These are phyloP conservation scores for Ceratina australensis DNA, from an alignment of 1,140 invertebrate species.

Conservation along the genomic window DNA sequence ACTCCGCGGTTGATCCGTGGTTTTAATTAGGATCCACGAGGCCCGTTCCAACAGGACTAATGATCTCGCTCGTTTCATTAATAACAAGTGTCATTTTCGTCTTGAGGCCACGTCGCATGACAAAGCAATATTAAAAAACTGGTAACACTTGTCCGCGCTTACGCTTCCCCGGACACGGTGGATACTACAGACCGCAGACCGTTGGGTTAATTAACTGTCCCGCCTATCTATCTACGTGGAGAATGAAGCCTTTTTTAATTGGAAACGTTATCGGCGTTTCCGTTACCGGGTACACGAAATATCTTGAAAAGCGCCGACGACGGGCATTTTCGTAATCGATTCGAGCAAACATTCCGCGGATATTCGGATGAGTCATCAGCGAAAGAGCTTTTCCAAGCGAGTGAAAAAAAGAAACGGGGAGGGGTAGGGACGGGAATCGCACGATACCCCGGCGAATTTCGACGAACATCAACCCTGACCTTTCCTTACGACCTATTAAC, in stretches of 20 bases:
- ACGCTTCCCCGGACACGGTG: neutral
- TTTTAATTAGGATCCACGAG: slow-evolving; percentile 70
- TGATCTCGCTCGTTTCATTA: slow-evolving; percentile 59
- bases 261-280: neutral
- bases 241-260: neutral
- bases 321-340: slow-evolving; percentile 14
- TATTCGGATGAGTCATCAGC: slow-evolving; percentile 48
- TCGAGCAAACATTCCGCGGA: slow-evolving; percentile 17
- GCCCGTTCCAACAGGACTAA: slow-evolving; percentile 54
- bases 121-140: slow-evolving; percentile 35
- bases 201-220: slow-evolving; percentile 29
- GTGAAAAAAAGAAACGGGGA: neutral
- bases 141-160: slow-evolving; percentile 9
- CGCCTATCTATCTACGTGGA: neutral
- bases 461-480: slow-evolving; percentile 52
- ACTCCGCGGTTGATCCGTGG: slow-evolving; percentile 62
- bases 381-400: slow-evolving; percentile 40
- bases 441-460: slow-evolving; percentile 50
- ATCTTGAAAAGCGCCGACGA: slow-evolving; percentile 8
- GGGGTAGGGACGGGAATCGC: neutral
- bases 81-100: slow-evolving; percentile 53
- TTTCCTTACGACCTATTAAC: slow-evolving; percentile 53
- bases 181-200: too few relatives aligned
- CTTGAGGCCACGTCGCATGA: slow-evolving; percentile 31
- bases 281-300: neutral